These are phyloP conservation scores for Laticauda laticaudata DNA, from an alignment of 2,113 vertebrate genomes.

Conservation along the genomic window DNA sequence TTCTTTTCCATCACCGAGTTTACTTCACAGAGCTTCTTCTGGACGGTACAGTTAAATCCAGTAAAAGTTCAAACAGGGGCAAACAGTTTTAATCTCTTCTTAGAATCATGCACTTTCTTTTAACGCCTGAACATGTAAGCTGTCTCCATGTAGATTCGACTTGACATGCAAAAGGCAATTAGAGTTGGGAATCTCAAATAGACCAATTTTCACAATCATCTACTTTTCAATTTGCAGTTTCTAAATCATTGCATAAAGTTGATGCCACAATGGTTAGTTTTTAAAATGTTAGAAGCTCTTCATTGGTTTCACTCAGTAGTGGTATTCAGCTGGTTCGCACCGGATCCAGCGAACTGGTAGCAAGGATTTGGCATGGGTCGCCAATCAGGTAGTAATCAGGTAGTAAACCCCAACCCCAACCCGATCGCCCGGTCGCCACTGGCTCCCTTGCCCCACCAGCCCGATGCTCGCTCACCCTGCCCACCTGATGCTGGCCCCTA, in stretches of 20 bases:
- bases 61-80: not conserved
- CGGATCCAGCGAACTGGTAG: too few relatives aligned
- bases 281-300: not conserved
- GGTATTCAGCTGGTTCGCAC: too few relatives aligned
- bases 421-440: too few relatives aligned
- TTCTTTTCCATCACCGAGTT: not conserved
- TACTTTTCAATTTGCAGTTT: not conserved
- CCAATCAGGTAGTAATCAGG: too few relatives aligned
- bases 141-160: slow-evolving; percentile 10
- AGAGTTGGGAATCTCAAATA: not conserved
- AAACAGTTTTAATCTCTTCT: slow-evolving; percentile 8
- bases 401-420: too few relatives aligned
- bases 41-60: not conserved
- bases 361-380: too few relatives aligned
- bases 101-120: slow-evolving; percentile 3
- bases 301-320: not conserved
- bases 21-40: not conserved
- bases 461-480: too few relatives aligned
- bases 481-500: too few relatives aligned
- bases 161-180: slow-evolving; percentile 16
- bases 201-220: not conserved
- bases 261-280: not conserved
- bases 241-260: not conserved
- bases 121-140: slow-evolving; percentile 26
- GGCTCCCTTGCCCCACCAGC: too few relatives aligned